Conservation (phyloP, 1,140 invertebrate genomes). For the Cotesia vestalis region DNA sequence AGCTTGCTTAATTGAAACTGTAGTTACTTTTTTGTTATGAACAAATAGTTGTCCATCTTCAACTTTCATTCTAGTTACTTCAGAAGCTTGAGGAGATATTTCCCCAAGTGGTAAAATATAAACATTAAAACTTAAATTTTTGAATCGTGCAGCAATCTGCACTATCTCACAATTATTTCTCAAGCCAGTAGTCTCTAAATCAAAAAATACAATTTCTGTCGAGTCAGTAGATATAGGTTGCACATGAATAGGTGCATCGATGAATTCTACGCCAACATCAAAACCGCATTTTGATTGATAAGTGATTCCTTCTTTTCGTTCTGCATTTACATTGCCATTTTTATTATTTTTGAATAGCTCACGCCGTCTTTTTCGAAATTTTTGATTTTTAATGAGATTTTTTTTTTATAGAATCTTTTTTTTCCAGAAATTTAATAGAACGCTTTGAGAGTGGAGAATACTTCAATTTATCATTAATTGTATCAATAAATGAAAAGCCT, state of each 20-base stretch:
- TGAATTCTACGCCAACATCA: constrained; percentile 22
- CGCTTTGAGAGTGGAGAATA: not conserved
- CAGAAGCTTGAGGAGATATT: constrained; percentile 15
- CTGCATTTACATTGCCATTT: constrained; percentile 11
- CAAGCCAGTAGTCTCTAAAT: constrained; percentile 25
- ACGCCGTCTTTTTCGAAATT: constrained; percentile 19
- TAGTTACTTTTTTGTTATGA: not conserved
- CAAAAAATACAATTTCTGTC: constrained; percentile 19
- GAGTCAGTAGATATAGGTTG: not conserved
- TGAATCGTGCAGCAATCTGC: constrained; percentile 11
- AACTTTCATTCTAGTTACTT: not conserved
- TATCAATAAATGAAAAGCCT: constrained; percentile 10
- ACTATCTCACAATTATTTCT: constrained; percentile 14
- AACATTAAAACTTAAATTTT: not conserved
- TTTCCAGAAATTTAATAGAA: constrained; percentile 4
- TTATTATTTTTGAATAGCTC: constrained; percentile 4
- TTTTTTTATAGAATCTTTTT: constrained; percentile 6
- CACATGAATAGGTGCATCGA: not conserved
- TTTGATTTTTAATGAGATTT: not conserved
- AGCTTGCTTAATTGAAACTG: not conserved
- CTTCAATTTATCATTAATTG: not conserved
- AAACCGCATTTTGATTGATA: constrained; percentile 27
- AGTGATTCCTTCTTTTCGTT: constrained; percentile 26
- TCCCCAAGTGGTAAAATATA: constrained; percentile 9
- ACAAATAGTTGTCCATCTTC: not conserved